Conservation (phyloP, 2,113 vertebrate species). For the Limnothrissa miodon region DNA sequence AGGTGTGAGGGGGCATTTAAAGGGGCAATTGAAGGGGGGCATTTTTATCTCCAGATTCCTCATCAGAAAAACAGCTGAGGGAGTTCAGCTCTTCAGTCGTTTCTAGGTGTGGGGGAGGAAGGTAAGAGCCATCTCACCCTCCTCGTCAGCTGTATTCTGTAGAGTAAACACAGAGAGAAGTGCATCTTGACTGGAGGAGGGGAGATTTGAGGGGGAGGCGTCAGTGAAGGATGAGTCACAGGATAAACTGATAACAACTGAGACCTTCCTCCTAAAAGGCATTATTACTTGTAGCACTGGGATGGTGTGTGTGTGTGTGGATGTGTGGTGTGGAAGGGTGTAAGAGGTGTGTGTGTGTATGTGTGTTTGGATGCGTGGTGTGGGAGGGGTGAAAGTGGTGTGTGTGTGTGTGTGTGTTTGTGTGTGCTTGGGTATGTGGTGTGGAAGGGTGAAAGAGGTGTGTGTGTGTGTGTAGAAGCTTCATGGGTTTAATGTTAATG, state of each 20-base stretch:
- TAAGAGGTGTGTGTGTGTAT: no score
- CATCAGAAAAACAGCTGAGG: neutral
- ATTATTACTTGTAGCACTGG: neutral
- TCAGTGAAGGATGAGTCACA: neutral
- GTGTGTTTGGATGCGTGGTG: no score
- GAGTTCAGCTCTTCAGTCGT: neutral
- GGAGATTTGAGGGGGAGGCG: neutral
- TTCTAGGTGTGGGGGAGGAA: neutral
- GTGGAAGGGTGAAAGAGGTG: no score
- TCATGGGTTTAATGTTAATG: neutral
- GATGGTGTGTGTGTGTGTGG: no score
- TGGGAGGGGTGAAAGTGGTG: no score
- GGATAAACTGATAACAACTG: neutral
- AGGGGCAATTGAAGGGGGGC: no score
- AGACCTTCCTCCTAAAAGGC: neutral
- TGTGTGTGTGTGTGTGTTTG: no score
- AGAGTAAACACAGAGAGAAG: neutral
- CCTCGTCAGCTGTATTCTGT: neutral
- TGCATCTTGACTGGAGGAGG: neutral
- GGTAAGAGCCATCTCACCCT: neutral
- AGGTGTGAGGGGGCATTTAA: neutral
- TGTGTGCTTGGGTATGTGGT: no score
- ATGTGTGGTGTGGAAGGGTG: no score
- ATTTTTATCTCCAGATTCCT: neutral
- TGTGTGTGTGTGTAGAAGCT: neutral